phyloP scores from a whole-genome alignment of 2,797 vertebrate species.

The Fratercula arctica region DNA sequence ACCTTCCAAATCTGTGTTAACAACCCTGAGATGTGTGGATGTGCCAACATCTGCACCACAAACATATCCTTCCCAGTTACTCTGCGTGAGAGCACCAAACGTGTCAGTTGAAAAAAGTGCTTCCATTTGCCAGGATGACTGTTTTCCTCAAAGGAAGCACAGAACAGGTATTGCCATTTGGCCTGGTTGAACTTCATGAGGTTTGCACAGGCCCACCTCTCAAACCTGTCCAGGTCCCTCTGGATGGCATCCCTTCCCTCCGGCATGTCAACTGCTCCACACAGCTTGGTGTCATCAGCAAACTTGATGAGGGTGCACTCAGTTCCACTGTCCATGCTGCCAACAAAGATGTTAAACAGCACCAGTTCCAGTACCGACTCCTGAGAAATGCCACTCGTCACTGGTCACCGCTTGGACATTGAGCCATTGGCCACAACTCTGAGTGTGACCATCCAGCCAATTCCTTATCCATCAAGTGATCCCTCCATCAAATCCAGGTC shows the following conservation, averaged over 20 bases:
- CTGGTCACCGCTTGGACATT: background rate
- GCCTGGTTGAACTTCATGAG: background rate
- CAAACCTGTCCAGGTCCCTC: background rate
- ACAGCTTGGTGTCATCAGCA: background rate
- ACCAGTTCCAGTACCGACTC: background rate
- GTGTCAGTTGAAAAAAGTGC: background rate
- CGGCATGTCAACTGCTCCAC: background rate
- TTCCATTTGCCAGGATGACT: background rate
- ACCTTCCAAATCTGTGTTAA: background rate
- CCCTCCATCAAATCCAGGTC: background rate
- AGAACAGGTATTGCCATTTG: background rate
- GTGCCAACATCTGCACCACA: background rate
- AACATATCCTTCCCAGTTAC: background rate
- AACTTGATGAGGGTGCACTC: background rate
- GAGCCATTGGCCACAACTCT: background rate
- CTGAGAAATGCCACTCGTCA: background rate
- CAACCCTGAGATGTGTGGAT: background rate
- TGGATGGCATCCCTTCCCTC: background rate
- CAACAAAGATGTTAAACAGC: background rate
- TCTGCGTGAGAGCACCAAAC: background rate
- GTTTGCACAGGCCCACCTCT: background rate
- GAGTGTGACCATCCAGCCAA: background rate
- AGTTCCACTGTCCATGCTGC: background rate
- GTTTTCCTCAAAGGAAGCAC: background rate
- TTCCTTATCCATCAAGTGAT: background rate